These are phyloP conservation scores for Maniola hyperantus DNA, from an alignment of 2,888 invertebrate genomes.

Conservation along the genomic window DNA sequence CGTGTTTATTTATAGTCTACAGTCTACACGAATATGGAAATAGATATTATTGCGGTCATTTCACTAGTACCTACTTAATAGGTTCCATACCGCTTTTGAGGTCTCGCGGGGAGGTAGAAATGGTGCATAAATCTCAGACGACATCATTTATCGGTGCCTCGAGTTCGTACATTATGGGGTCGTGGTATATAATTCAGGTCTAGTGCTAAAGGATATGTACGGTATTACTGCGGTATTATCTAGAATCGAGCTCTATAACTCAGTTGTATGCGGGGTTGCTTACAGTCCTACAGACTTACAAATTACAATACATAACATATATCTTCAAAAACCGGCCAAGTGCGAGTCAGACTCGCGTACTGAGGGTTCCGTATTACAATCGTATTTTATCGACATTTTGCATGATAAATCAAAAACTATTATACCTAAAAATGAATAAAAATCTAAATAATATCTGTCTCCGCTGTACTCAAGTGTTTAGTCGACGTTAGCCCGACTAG, in stretches of 20 bases:
- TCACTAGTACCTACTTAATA: slow-evolving; percentile 13
- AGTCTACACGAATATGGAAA: slow-evolving; percentile 16
- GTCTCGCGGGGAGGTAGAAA: slow-evolving; percentile 50
- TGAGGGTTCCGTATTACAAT: no score
- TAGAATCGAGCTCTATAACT: not conserved
- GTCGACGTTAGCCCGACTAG: no score
- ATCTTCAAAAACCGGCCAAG: no score
- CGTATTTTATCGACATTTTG: no score
- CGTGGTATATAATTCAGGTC: slow-evolving; percentile 50
- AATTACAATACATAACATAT: no score
- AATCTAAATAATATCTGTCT: no score
- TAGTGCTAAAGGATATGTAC: slow-evolving; percentile 44
- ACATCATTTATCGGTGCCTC: slow-evolving; percentile 47
- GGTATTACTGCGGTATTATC: slow-evolving; percentile 24
- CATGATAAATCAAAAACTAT: no score
- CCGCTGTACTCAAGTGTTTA: no score
- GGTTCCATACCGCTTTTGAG: slow-evolving; percentile 40
- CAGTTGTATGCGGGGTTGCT: no score
- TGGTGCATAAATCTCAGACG: slow-evolving; percentile 48
- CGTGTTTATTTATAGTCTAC: not conserved
- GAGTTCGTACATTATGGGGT: slow-evolving; percentile 47
- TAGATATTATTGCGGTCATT: slow-evolving; percentile 15
- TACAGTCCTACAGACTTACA: no score
- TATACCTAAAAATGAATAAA: no score
- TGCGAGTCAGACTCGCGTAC: no score